Evolutionary conservation across 2,888 invertebrate genomes (phyloP).

Genomic region (Philereme vetulata): DNA sequence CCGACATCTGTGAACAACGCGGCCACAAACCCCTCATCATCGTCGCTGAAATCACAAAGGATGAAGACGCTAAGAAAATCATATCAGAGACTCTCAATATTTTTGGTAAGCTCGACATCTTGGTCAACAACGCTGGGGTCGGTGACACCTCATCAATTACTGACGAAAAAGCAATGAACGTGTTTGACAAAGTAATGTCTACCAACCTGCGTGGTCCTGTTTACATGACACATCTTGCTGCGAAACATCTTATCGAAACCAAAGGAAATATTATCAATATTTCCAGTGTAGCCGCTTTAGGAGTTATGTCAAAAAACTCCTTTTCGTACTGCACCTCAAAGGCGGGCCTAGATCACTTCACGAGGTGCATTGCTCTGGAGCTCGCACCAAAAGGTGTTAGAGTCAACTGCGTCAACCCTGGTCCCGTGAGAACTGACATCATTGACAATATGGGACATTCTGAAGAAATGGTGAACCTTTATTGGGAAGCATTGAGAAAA

Average conservation of each 20-base stretch:
- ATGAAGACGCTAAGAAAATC: constrained; percentile 42
- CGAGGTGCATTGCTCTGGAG: constrained; percentile 91
- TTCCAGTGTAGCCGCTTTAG: constrained; percentile 43
- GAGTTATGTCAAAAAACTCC: not conserved
- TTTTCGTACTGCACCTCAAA: constrained; percentile 45
- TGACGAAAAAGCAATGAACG: constrained; percentile 37
- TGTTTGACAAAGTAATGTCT: constrained; percentile 41
- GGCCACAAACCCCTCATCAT: constrained; percentile 36
- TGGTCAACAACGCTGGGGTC: constrained; percentile 51
- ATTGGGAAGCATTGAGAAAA: constrained; percentile 86
- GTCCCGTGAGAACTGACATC: constrained; percentile 85
- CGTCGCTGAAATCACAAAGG: constrained; percentile 46
- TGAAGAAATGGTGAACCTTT: constrained; percentile 3
- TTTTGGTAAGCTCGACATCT: constrained; percentile 43
- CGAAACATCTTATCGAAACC: constrained; percentile 41
- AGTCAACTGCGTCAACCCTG: constrained; percentile 94
- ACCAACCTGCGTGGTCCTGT: constrained; percentile 46
- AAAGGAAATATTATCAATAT: constrained; percentile 30
- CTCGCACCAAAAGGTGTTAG: constrained; percentile 87
- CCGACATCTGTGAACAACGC: constrained; percentile 24
- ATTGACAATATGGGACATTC: constrained; percentile 24
- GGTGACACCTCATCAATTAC: not conserved
- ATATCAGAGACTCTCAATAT: constrained; percentile 37
- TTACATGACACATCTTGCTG: constrained; percentile 41
- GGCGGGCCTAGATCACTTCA: constrained; percentile 90